Evolutionary conservation across 2,113 vertebrate genomes (phyloP), one percentile per base, ranked within the genome.

Genomic region (Notothenia rossii): DNA sequence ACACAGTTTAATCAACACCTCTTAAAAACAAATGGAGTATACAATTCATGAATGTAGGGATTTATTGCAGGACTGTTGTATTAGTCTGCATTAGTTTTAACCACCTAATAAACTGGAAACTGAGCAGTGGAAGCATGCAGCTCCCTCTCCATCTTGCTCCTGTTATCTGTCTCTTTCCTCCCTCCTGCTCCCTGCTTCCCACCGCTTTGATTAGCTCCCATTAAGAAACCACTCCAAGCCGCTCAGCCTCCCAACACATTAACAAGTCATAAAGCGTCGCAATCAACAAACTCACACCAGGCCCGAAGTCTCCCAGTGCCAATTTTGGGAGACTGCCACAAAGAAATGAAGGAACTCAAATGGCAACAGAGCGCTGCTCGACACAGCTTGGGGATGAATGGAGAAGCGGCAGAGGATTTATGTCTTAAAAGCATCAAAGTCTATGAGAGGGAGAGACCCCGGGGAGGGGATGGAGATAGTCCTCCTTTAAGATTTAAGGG

Each of bases 141-240:
- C 50, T 70, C 61, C 40, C 36, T 25, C 60, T 72, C 49, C 6
- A 25, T 75, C 64, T 75, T n/a, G 7, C n/a, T 49, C 58, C 58
- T 71, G 58, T 75, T 83, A 72, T 89, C 81, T 61, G 33, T 78
- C 55, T 71, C 40, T 48, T 45, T 45, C 55, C 75, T 65, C 53
- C 45, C 49, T 22, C 13, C 72, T 61, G 55, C 72, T 65, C 70
- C 25, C 71, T 8, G 22, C 50, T 43, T 40, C 70, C 56, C n/a
- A 17, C 48, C 33, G 65, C 82, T 73, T 67, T 90, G 82, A 90
- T 90, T 89, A 85, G 13, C 68, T 79, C 45, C 70, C 82, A 92
- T 89, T 83, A 84, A 74, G 72, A 64, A 87, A 61, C 58, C 65
- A 81, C 81, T 90, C 74, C 81, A 86, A 69, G 75, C 63, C 20